Evolutionary conservation across 2,888 invertebrate genomes (phyloP).

Genomic region (Hypomecis punctinalis): DNA sequence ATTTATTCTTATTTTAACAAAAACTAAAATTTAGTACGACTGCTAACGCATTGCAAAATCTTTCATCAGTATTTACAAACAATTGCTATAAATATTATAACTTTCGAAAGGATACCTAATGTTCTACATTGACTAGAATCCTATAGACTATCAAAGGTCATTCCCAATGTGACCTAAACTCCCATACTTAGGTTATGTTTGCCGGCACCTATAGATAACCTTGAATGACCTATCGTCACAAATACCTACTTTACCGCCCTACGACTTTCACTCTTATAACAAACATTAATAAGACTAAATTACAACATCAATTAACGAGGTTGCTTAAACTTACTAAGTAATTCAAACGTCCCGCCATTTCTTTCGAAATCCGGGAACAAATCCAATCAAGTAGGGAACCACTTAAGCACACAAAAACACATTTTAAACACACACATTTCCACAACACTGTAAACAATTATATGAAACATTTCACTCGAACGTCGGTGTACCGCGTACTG

Average conservation of each 20-base stretch:
- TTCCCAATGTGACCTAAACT: slow-evolving; percentile 70
- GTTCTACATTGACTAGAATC: background rate
- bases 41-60: background rate
- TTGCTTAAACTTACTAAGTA: slow-evolving; percentile 50
- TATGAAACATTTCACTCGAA: slow-evolving; percentile 50
- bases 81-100: background rate
- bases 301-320: background rate
- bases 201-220: slow-evolving; percentile 76
- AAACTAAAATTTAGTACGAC: no score
- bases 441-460: slow-evolving; percentile 57
- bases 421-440: slow-evolving; percentile 32
- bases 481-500: slow-evolving; percentile 66
- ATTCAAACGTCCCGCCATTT: slow-evolving; percentile 70
- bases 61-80: background rate
- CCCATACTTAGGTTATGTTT: slow-evolving; percentile 73
- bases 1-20: no score
- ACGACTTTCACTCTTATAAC: slow-evolving; percentile 21
- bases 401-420: slow-evolving; percentile 38
- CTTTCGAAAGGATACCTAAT: background rate
- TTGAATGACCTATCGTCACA: slow-evolving; percentile 78
- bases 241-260: slow-evolving; percentile 38
- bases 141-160: slow-evolving; percentile 67
- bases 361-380: slow-evolving; percentile 40
- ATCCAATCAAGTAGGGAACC: slow-evolving; percentile 46
- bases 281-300: slow-evolving; percentile 17